A percentile compares a stretch with the other conserved stretches of the same genome.
Conservation (phyloP, 2,113 vertebrate species). For the Antigone vipio region DNA sequence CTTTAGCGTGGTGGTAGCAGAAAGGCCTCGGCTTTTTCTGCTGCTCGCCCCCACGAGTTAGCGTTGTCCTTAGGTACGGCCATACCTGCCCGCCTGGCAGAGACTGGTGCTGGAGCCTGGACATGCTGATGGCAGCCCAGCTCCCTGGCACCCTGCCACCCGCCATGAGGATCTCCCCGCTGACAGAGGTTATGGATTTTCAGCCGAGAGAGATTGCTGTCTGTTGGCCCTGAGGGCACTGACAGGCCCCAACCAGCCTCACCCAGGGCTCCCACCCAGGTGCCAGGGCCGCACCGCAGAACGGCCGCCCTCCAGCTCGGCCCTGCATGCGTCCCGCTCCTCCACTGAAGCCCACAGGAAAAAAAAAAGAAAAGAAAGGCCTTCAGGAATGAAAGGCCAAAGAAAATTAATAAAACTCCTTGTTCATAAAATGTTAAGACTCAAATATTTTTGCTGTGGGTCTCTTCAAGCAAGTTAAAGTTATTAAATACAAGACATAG, state of each 20-base stretch:
- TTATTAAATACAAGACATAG: neutral
- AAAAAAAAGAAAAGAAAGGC: neutral
- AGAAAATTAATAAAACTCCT: neutral
- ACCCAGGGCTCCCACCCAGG: neutral
- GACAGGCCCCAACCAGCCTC: neutral
- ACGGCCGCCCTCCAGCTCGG: neutral
- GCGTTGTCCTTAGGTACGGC: neutral
- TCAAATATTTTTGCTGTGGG: neutral
- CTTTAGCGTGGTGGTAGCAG: accelerated
- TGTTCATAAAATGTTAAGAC: neutral
- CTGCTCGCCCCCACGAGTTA: neutral
- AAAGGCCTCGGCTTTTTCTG: neutral
- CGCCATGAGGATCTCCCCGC: neutral
- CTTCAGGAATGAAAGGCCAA: neutral
- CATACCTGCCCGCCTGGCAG: accelerated
- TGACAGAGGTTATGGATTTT: too few relatives aligned
- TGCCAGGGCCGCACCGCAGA: too few relatives aligned
- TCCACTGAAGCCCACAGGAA: accelerated
- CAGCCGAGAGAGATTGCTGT: accelerated
- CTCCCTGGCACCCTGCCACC: too few relatives aligned
- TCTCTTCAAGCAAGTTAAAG: neutral
- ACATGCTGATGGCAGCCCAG: accelerated
- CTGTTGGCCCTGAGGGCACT: accelerated
- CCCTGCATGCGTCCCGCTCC: accelerated
- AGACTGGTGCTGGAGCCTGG: too few relatives aligned